Conservation (phyloP, 2,797 vertebrate genomes). For the Chromis chromis region DNA sequence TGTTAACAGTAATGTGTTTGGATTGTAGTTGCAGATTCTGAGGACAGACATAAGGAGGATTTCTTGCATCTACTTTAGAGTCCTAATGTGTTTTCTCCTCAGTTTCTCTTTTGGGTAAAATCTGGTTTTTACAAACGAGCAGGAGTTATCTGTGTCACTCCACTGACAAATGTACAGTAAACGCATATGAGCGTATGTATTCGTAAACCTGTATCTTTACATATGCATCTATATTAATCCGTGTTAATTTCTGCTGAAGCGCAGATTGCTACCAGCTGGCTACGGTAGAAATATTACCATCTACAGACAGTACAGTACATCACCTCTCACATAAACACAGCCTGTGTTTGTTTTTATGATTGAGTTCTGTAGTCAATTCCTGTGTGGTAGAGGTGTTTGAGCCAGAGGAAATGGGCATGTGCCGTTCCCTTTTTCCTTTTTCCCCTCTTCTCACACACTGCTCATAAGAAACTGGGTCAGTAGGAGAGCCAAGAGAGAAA, state of each 20-base stretch:
- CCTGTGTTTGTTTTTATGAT: slow-evolving; percentile 47
- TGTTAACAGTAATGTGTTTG: neutral
- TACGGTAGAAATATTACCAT: neutral
- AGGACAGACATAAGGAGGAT: neutral
- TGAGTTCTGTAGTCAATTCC: slow-evolving; percentile 45
- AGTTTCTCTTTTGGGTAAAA: neutral
- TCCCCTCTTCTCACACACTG: slow-evolving; percentile 61
- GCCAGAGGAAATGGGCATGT: slow-evolving; percentile 76
- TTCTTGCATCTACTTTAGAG: neutral
- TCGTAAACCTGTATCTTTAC: neutral
- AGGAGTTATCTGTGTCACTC: neutral
- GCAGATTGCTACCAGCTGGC: neutral
- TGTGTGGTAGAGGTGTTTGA: slow-evolving; percentile 64
- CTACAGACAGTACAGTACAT: slow-evolving; percentile 11
- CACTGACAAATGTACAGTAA: neutral
- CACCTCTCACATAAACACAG: slow-evolving; percentile 1
- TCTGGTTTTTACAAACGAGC: neutral
- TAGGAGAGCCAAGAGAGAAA: slow-evolving; percentile 54
- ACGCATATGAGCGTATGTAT: neutral
- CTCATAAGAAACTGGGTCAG: slow-evolving; percentile 80
- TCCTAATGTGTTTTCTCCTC: neutral
- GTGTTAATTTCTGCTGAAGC: neutral
- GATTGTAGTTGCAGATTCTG: slow-evolving; percentile 1
- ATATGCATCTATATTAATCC: neutral
- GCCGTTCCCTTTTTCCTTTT: slow-evolving; percentile 63